Percentiles rank a stretch among this genome's conserved stretches.
These are phyloP conservation scores for Podocnemis expansa DNA, from an alignment of 2,113 vertebrate species.

Conservation along the genomic window DNA sequence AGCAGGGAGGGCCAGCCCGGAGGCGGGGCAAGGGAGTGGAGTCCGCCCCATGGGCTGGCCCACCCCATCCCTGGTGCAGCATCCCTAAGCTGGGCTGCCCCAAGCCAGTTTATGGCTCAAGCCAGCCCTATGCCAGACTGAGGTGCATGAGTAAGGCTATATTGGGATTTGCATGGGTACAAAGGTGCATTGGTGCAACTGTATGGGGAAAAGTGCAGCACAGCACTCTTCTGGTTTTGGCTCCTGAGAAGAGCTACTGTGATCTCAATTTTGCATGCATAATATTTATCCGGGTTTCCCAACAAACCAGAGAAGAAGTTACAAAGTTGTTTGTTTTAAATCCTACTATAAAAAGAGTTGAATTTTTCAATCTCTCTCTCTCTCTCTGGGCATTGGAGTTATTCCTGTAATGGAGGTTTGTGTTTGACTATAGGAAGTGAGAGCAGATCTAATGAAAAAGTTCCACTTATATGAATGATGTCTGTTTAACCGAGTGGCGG, in stretches of 20 bases:
- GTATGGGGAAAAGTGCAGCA: not conserved
- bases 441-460: conserved; percentile 33
- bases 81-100: no score
- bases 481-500: not conserved
- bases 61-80: no score
- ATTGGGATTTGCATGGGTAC: not conserved
- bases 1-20: no score
- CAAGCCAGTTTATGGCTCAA: no score
- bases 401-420: not conserved
- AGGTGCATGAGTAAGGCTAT: not conserved
- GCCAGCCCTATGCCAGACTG: no score
- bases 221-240: not conserved
- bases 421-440: not conserved
- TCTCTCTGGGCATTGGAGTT: not conserved
- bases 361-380: not conserved
- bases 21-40: no score
- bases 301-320: not conserved
- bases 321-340: not conserved
- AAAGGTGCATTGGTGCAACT: not conserved
- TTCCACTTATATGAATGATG: not conserved
- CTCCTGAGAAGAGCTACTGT: not conserved
- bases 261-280: not conserved
- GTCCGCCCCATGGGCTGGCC: no score
- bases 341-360: not conserved
- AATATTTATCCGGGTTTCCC: not conserved